Evolutionary conservation across 1,140 invertebrate species (phyloP).

Genomic region (Sarcophaga bullata): DNA sequence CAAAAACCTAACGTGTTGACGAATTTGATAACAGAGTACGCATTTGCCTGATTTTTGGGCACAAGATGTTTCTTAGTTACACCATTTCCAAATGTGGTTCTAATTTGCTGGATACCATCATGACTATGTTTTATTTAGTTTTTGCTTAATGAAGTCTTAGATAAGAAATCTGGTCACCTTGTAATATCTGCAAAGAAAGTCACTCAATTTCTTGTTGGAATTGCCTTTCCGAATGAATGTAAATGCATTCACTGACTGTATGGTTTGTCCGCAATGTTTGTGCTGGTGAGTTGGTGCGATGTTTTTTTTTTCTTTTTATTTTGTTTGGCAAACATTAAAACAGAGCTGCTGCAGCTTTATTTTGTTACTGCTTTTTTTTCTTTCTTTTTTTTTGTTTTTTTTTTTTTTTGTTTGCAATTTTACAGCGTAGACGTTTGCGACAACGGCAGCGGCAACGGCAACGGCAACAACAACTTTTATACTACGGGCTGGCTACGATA

Average conservation of each 20-base stretch:
- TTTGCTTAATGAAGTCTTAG: not conserved
- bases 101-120: too few relatives aligned
- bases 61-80: too few relatives aligned
- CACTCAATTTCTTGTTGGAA: not conserved
- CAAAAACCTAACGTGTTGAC: too few relatives aligned
- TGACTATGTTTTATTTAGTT: too few relatives aligned
- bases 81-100: too few relatives aligned
- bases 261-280: not conserved
- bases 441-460: not conserved
- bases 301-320: not conserved
- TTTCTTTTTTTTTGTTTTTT: too few relatives aligned
- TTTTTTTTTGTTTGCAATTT: not conserved
- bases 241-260: not conserved
- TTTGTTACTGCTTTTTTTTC: not conserved
- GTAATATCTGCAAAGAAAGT: not conserved
- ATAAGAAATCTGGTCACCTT: not conserved
- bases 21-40: too few relatives aligned
- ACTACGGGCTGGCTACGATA: not conserved
- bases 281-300: not conserved
- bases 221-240: not conserved
- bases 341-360: not conserved
- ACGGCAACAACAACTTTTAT: not conserved
- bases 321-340: constrained; percentile 6
- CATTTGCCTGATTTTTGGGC: too few relatives aligned
- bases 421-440: constrained; percentile 2